A percentile compares a stretch with the other conserved stretches of the same genome.
These are phyloP conservation scores for Octodon degus DNA, from an alignment of 2,113 vertebrate genomes.

Conservation along the genomic window DNA sequence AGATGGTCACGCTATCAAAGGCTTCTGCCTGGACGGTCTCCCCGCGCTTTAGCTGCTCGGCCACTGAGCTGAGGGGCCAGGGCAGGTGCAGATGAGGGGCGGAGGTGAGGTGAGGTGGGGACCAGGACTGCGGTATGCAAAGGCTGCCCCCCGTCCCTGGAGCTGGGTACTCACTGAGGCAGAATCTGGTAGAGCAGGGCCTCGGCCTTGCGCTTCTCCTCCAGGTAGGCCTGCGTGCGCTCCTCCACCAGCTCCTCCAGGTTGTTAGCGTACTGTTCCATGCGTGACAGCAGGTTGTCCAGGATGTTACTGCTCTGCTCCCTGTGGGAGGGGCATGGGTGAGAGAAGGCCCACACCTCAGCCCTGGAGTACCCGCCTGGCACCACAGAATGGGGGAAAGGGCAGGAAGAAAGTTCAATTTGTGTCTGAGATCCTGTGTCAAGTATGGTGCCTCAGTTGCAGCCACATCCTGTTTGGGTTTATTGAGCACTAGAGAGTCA, in stretches of 20 bases:
- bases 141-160: accelerated
- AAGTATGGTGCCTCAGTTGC: background rate
- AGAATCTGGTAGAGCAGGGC: conserved; percentile 97
- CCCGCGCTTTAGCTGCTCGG: conserved; percentile 94
- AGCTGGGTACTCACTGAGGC: conserved; percentile 90
- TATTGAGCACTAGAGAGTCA: background rate
- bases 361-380: background rate
- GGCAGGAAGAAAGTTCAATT: background rate
- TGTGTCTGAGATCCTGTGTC: background rate
- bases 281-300: conserved; percentile 95
- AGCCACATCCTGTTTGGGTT: background rate
- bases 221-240: conserved; percentile 95
- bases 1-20: conserved; percentile 96
- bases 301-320: conserved; percentile 94
- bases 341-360: background rate
- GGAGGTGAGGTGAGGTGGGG: accelerated
- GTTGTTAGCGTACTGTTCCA: conserved; percentile 98
- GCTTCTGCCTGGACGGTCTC: conserved; percentile 94
- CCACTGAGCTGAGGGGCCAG: conserved; percentile 89
- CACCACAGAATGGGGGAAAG: background rate
- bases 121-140: background rate
- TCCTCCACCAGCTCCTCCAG: conserved; percentile 98
- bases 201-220: conserved; percentile 96
- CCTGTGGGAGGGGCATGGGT: conserved; percentile 77
- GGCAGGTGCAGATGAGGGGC: background rate